These are phyloP conservation scores for Pogoniulus pusillus DNA, from an alignment of 2,797 vertebrate genomes.

Conservation along the genomic window DNA sequence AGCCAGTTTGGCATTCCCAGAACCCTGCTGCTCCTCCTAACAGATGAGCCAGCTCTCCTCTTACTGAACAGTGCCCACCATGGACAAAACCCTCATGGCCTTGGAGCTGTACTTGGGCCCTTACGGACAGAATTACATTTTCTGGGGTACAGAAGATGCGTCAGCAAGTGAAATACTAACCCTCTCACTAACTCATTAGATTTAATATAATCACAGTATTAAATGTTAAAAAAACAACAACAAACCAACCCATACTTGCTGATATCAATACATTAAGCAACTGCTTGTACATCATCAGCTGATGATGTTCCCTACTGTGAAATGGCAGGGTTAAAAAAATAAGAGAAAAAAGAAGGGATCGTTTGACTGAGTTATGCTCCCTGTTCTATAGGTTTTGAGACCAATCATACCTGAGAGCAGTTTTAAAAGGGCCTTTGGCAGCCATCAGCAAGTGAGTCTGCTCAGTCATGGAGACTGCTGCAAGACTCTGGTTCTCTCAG, in stretches of 20 bases:
- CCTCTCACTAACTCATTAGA: background rate
- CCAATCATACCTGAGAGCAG: background rate
- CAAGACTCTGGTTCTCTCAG: background rate
- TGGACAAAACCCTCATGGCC: background rate
- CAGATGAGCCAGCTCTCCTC: background rate
- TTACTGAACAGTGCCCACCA: accelerated
- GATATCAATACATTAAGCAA: background rate
- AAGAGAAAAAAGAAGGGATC: background rate
- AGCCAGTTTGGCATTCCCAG: accelerated
- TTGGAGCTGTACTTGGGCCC: background rate
- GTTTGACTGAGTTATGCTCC: background rate
- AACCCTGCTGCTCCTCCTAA: background rate
- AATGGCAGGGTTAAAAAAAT: background rate
- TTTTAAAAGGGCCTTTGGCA: background rate
- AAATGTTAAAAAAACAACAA: background rate
- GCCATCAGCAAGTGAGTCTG: background rate
- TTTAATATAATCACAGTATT: background rate
- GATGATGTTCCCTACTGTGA: background rate
- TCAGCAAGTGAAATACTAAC: background rate
- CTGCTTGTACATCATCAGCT: background rate
- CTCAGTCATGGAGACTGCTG: background rate
- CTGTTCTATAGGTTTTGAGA: background rate
- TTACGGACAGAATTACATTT: background rate
- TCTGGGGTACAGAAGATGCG: background rate
- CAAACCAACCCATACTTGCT: background rate